Evolutionary conservation across 2,797 vertebrate species (phyloP).

Genomic region (Molossus molossus): DNA sequence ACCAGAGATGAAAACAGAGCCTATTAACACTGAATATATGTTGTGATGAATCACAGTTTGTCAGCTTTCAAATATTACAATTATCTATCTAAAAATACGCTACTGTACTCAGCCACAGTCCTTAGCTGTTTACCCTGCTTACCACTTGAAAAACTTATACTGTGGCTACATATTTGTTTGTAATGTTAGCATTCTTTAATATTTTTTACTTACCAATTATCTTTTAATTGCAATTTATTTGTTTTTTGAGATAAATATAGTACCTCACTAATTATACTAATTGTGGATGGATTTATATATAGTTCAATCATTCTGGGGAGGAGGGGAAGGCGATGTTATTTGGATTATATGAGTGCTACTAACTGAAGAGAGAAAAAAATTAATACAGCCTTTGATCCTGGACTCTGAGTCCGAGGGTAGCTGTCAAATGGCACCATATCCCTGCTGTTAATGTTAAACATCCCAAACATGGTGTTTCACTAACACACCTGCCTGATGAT

Average conservation of each 20-base stretch:
- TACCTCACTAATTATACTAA: conserved; percentile 4
- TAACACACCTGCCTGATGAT: neutral
- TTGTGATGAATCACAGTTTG: conserved; percentile 80
- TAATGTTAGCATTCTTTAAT: neutral
- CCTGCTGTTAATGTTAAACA: conserved; percentile 23
- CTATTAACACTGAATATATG: conserved; percentile 76
- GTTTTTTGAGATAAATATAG: conserved; percentile 64
- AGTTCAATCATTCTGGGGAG: conserved; percentile 29
- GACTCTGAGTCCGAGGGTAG: neutral
- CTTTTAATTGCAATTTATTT: conserved; percentile 71
- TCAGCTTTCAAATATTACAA: conserved; percentile 80
- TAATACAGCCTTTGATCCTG: conserved; percentile 12
- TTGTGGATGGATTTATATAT: conserved; percentile 1
- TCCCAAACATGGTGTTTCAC: neutral
- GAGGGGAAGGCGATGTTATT: neutral
- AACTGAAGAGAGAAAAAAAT: neutral
- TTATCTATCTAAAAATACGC: conserved; percentile 76
- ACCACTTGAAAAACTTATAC: conserved; percentile 59
- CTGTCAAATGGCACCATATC: neutral
- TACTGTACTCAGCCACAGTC: neutral
- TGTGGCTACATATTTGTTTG: conserved; percentile 39
- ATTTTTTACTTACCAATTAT: conserved; percentile 54
- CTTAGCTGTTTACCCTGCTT: conserved; percentile 69
- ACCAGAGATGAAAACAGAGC: conserved; percentile 57
- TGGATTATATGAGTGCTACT: conserved; percentile 28